Evolutionary conservation across 2,797 vertebrate genomes (phyloP).

Genomic region (Brachymystax lenok): DNA sequence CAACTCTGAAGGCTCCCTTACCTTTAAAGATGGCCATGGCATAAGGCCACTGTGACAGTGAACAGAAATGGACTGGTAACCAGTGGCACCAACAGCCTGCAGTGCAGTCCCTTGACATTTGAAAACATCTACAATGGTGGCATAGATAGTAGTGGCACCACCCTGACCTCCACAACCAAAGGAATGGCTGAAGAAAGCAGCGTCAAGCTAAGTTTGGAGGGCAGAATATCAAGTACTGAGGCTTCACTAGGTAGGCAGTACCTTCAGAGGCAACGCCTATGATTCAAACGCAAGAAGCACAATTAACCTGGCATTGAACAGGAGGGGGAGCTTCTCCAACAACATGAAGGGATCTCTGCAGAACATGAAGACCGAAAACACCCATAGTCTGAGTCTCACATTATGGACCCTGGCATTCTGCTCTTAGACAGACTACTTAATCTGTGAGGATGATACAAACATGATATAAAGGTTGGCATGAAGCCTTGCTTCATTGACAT

Average conservation of each 20-base stretch:
- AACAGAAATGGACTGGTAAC: conserved; percentile 77
- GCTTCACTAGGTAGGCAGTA: conserved; percentile 66
- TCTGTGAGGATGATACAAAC: conserved; percentile 85
- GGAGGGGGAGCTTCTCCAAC: conserved; percentile 80
- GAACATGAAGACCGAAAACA: conserved; percentile 82
- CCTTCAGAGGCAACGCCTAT: conserved; percentile 78
- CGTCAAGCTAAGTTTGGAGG: conserved; percentile 80
- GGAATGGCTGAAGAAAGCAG: conserved; percentile 78
- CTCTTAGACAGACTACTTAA: conserved; percentile 81
- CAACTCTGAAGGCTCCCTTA: conserved; percentile 80
- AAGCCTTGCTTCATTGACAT: conserved; percentile 79
- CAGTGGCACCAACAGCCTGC: conserved; percentile 83
- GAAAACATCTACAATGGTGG: conserved; percentile 82
- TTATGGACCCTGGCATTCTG: conserved; percentile 79
- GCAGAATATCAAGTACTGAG: conserved; percentile 76
- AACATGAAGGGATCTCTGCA: conserved; percentile 77
- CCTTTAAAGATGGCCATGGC: conserved; percentile 75
- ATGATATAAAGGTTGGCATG: conserved; percentile 82
- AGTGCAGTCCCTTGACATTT: conserved; percentile 78
- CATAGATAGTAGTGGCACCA: conserved; percentile 76
- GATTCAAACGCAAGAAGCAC: conserved; percentile 78
- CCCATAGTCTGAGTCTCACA: conserved; percentile 80
- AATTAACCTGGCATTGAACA: conserved; percentile 79
- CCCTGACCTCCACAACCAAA: conserved; percentile 74
- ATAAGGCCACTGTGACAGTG: conserved; percentile 82